Base-by-base conservation (phyloP, 1,140 invertebrate species). In the Drosophila trapezifrons region DNA sequence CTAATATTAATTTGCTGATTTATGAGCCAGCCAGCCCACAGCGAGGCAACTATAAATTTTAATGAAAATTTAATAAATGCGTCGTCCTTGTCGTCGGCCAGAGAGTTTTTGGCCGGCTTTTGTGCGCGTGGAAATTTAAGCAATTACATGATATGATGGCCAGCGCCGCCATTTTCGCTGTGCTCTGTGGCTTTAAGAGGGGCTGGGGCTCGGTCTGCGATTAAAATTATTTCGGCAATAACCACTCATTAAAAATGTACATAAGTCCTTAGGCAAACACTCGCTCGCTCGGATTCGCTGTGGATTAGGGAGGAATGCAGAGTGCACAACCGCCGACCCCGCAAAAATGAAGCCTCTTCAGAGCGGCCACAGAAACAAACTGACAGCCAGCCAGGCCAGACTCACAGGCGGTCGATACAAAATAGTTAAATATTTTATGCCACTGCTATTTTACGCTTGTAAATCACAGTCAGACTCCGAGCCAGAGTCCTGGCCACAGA, bases 51-150 rank as follows among this genome's bases (percentile, higher is more conserved):
- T 69, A 86, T 86, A 86, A 82, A 86, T 86, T 87, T 78, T 69
- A 86, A 82, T 82, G 83, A 78, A 86, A 87, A 78, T 86, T 87
- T 78, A 86, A 87, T 87, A 81, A 87, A 87, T 87, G 76, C 66
- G 49, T 52, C 49, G 49, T 22, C 43, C n/a, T n/a, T n/a, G 63
- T 52, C 49, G 73, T 22, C 43, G 63, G 22, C 45, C 60, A 35
- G 66, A 42, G 55, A 46, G 45, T 65, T 77, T 69, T 69, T 56
- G 55, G 45, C 18, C 43, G 27, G 47, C 58, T 69, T 76, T 76
- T 54, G 62, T 38, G 51, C 46, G 40, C 35, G 12, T 43, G 27
- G 20, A 65, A 38, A 65, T 75, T 56, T 45, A 46, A 71, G 40
- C 45, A 51, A 45, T 65, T 47, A 57, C 63, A 43, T 65, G 46